Base-by-base conservation (phyloP, 1,140 invertebrate species). In the Aplysia californica region DNA sequence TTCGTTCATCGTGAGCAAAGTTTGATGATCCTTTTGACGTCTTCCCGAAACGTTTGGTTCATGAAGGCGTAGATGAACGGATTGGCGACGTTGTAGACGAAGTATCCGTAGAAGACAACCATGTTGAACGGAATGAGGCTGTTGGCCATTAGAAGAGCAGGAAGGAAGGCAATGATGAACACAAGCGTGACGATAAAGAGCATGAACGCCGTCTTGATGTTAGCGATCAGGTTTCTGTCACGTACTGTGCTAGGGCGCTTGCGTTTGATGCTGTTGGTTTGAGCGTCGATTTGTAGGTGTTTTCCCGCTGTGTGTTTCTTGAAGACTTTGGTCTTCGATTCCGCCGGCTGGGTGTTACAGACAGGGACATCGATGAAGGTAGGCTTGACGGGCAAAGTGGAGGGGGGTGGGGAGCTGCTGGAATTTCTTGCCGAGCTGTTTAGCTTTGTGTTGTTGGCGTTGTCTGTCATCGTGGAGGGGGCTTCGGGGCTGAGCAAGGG, bases 41-140 rank as follows among this genome's bases (percentile, higher is more conserved):
- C 80, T 39, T 83, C 72, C 18, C 78, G 39, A 50, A 81, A 81
- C 1, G 39, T 77, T n/a, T 75, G 72, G 56, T 83, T 83, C 80
- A 83, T 82, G 69, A 83, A 82, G 18, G 79, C 80, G 66, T 82
- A 84, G 44, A 84, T 84, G 15, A 84, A 31, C 3, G 82, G 82
- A 39, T 84, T 84, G 29, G 79, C 79, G 29, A 84, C 80, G 65
- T 84, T 82, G 58, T 84, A 82, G 31, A 64, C 70, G 66, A 82
- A 84, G 76, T 84, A 82, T 41, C 80, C 44, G 61, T 84, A 84
- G 66, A 84, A 84, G 15, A 84, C 44, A 36, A 77, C 44, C 2
- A 79, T 36, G 38, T 65, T 56, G 4, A 66, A 36, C 59, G 78
- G 66, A 21, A 83, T 44, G 2, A 83, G 29, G 20, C 69, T 23